Percentiles rank a stretch among this genome's conserved stretches.
Evolutionary conservation across 2,113 vertebrate genomes (phyloP).

Genomic region (Peromyscus polionotus): DNA sequence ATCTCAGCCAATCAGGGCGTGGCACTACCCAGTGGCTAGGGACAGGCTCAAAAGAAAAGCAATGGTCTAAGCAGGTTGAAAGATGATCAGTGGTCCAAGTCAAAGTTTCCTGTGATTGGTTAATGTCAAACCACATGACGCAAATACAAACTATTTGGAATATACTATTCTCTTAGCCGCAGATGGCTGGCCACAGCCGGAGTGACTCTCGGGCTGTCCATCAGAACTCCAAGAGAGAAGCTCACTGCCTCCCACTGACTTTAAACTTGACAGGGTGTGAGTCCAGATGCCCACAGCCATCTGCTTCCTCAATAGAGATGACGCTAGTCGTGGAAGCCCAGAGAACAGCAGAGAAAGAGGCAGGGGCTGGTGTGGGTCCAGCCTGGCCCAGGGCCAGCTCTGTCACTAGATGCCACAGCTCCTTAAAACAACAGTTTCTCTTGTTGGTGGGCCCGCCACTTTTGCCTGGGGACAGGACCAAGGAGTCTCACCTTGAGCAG

Average conservation of each 20-base stretch:
- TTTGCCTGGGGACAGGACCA: neutral
- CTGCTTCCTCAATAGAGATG: neutral
- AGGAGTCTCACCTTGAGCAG: conserved; percentile 94
- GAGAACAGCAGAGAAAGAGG: neutral
- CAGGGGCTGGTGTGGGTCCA: neutral
- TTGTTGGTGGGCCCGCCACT: neutral
- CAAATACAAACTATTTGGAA: neutral
- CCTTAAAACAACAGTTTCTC: neutral
- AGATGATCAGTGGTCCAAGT: neutral
- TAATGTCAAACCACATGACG: neutral
- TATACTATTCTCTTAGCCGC: neutral
- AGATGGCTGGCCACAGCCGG: neutral
- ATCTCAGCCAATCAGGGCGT: conserved; percentile 43
- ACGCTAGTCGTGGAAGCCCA: neutral
- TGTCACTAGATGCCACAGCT: neutral
- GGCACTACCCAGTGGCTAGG: neutral
- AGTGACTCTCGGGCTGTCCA: neutral
- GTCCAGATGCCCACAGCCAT: neutral
- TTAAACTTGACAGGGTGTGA: neutral
- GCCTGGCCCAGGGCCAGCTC: neutral
- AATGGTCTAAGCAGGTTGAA: neutral
- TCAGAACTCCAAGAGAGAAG: neutral
- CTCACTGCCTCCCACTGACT: neutral
- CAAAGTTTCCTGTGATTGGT: neutral
- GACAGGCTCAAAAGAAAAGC: neutral